Percentiles rank a stretch among this genome's conserved stretches.
phyloP scores from a whole-genome alignment of 2,888 invertebrate species.

The Apamea anceps region DNA sequence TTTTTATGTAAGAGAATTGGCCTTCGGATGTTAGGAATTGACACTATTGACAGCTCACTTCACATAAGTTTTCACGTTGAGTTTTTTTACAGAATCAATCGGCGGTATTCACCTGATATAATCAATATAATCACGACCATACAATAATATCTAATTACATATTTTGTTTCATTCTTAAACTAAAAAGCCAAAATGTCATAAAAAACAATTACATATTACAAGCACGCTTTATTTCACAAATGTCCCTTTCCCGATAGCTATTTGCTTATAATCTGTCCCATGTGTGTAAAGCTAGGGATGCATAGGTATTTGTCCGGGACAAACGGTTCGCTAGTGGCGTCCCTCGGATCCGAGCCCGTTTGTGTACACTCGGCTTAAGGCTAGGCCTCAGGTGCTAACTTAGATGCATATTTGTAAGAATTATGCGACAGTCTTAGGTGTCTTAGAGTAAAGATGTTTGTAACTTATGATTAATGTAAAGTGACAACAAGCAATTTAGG shows the following conservation, averaged over 20 bases:
- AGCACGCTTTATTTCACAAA: conserved; percentile 36
- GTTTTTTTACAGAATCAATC: too few species aligned
- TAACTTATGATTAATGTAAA: conserved; percentile 3
- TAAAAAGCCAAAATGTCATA: neutral
- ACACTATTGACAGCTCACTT: neutral
- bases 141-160: neutral
- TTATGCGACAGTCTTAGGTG: conserved; percentile 28
- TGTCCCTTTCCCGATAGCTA: conserved; percentile 38
- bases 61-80: too few species aligned
- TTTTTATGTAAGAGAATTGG: neutral
- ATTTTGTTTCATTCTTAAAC: neutral
- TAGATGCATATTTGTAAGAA: conserved; percentile 61
- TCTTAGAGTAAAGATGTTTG: neutral
- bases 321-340: conserved; percentile 66
- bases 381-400: conserved; percentile 62
- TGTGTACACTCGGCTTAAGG: conserved; percentile 64
- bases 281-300: conserved; percentile 53
- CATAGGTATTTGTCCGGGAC: conserved; percentile 64
- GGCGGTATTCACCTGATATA: neutral
- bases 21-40: too few species aligned
- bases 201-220: neutral
- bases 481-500: too few species aligned
- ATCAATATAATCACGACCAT: neutral
- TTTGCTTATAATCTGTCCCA: conserved; percentile 60
- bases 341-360: conserved; percentile 44